Evolutionary conservation across 2,797 vertebrate species (phyloP), one percentile per base, ranked within the genome.

Genomic region (Muraenolepis orangiensis): DNA sequence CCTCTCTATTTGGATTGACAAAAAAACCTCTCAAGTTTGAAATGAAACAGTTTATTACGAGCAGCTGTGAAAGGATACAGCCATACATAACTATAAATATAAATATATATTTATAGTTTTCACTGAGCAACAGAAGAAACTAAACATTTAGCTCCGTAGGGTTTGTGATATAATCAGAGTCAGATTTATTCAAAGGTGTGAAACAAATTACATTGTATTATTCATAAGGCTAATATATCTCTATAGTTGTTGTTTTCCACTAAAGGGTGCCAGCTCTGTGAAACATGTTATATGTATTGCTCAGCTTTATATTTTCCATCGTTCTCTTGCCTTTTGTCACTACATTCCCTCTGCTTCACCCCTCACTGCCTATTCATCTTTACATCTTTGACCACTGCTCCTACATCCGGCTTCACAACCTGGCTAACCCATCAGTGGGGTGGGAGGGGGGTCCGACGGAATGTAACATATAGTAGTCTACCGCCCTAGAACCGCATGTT

Each of bases 341-440:
- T 34, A 34, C 32, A 34, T 3, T 7, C 32, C 12, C 40, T 42
- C 40, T 16, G 40, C 40, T 16, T 42, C 13, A 16, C 40, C 40
- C 12, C 40, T 42, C 40, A 1, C 40, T 42, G 3, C 12, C 40
- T 16, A 10, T n/a, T 2, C 46, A n/a, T 66, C 73, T 70, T 61
- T 66, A 64, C 76, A 78, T 82, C 82, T 84, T 70, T 80, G 46
- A 42, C 57, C 57, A 61, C 61, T 77, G 77, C 81, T 75, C 70
- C 3, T 71, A 66, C 82, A 73, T 70, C 69, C 83, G 12, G 14
- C 16, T 87, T 81, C 83, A 78, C 85, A 92, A 88, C 91, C 93
- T 93, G 92, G 91, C 87, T 90, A 94, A 94, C 88, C 89, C 91
- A 93, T 93, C 92, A 94, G 86, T 82, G 80, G 81, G 82, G 88